Evolutionary conservation across 2,113 vertebrate species (phyloP), one percentile per base, ranked within the genome.

Genomic region (Azemiops feae): DNA sequence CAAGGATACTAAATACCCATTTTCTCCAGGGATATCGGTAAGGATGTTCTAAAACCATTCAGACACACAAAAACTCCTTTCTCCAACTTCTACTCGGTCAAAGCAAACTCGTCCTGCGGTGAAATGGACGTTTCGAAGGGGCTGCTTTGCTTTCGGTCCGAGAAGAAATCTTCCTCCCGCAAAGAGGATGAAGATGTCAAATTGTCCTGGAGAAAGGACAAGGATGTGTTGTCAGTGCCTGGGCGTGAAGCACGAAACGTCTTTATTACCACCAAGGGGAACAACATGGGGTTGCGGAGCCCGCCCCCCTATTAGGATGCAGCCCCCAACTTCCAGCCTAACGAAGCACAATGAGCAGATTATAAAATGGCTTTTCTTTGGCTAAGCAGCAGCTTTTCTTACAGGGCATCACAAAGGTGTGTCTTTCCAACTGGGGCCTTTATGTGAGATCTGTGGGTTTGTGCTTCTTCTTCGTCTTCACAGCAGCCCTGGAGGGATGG

Each of bases 171-270:
- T 86, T n/a, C 81, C 85, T 47, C 27, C 54, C 22, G 14, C 92
- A 93, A 92, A 95, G 96, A 96, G 96, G 96, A 97, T 97, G 95
- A 97, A 97, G 97, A 97, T 92, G 97, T 97, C 97, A 97, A 94
- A 93, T 12, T 23, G 95, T 90, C 95, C 74, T 93, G 94, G 23
- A 91, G 89, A 93, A 96, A 96, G 93, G 91, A 39, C 94, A 81
- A 6, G 88, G 94, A 94, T 93, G 95, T 95, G 94, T 95, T 97
- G 97, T 97, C 96, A n/a, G 95, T 94, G 96, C 96, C 95, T 94
- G 95, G 96, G 94, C 94, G 94, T 60, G 97, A 96, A 95, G 94
- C 88, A 93, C 47, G 95, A 96, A 96, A 97, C 89, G 94, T 97
- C 97, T 97, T 97, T 95, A 97, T 97, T 96, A 97, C 95, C 85